Percentiles rank a stretch among this genome's conserved stretches.
These are phyloP conservation scores for Anastrepha obliqua DNA, from an alignment of 1,140 invertebrate genomes.

Conservation along the genomic window DNA sequence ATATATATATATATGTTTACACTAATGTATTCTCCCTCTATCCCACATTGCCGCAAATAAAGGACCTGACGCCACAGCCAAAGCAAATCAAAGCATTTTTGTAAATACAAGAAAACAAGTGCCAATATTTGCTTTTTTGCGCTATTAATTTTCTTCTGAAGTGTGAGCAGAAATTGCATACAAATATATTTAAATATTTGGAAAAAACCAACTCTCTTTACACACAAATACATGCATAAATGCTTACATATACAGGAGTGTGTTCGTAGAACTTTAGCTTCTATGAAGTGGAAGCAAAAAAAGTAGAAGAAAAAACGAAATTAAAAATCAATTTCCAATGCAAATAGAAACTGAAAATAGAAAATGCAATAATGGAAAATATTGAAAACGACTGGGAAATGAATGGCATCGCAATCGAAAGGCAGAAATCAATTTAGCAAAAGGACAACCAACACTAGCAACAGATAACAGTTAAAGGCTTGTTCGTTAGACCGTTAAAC, in stretches of 20 bases:
- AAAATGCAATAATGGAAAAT: slow-evolving; percentile 42
- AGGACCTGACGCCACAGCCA: background rate
- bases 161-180: background rate
- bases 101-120: background rate
- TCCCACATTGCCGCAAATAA: background rate
- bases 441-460: background rate
- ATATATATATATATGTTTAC: too few species aligned
- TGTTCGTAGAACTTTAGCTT: too few species aligned
- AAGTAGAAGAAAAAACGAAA: slow-evolving; percentile 22
- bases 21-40: background rate
- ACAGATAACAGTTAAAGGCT: slow-evolving; percentile 43
- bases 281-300: background rate
- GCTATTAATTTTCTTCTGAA: slow-evolving; percentile 33
- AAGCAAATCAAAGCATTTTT: slow-evolving; percentile 43
- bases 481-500: slow-evolving; percentile 47
- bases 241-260: too few species aligned
- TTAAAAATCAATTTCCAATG: slow-evolving; percentile 53
- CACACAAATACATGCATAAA: too few species aligned
- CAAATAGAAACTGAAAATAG: slow-evolving; percentile 51
- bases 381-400: slow-evolving; percentile 20
- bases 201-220: too few species aligned
- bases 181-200: background rate
- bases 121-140: slow-evolving; percentile 25
- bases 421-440: slow-evolving; percentile 47
- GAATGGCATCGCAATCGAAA: background rate